These are phyloP conservation scores for Gallinago nigripennis DNA, from an alignment of 2,797 vertebrate genomes.

Conservation along the genomic window DNA sequence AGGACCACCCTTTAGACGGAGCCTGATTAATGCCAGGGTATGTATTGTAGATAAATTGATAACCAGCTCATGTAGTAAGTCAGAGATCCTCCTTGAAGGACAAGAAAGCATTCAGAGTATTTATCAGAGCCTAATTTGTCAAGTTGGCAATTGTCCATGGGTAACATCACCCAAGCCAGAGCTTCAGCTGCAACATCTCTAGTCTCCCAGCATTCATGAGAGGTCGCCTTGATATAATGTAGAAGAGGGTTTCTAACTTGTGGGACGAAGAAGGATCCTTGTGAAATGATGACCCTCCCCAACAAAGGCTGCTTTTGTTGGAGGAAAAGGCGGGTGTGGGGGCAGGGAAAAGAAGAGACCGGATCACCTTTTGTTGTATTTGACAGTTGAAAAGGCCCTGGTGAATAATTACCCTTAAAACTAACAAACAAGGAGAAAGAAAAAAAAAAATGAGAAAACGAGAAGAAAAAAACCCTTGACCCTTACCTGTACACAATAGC, in stretches of 20 bases:
- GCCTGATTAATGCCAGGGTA: not conserved
- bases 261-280: slow-evolving; percentile 31
- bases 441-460: slow-evolving; percentile 31
- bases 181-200: not conserved
- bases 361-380: slow-evolving; percentile 83
- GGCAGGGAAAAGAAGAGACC: slow-evolving; percentile 44
- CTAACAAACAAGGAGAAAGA: slow-evolving; percentile 76
- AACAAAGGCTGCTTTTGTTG: slow-evolving; percentile 81
- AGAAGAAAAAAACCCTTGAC: not conserved
- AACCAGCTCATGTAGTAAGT: not conserved
- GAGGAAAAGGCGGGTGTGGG: slow-evolving; percentile 27
- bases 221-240: slow-evolving; percentile 30
- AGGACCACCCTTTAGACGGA: not conserved
- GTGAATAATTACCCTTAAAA: slow-evolving; percentile 90
- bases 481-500: not conserved
- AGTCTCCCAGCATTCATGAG: not conserved
- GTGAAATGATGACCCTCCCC: slow-evolving; percentile 15
- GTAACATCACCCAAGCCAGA: not conserved
- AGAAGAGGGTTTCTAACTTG: slow-evolving; percentile 19
- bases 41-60: not conserved
- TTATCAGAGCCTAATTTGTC: not conserved
- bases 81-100: not conserved
- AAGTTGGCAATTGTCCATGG: not conserved
- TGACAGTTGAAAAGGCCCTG: slow-evolving; percentile 88
- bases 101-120: not conserved